Evolutionary conservation across 2,113 vertebrate species (phyloP).

Genomic region (Ophthalmolycus amberensis): DNA sequence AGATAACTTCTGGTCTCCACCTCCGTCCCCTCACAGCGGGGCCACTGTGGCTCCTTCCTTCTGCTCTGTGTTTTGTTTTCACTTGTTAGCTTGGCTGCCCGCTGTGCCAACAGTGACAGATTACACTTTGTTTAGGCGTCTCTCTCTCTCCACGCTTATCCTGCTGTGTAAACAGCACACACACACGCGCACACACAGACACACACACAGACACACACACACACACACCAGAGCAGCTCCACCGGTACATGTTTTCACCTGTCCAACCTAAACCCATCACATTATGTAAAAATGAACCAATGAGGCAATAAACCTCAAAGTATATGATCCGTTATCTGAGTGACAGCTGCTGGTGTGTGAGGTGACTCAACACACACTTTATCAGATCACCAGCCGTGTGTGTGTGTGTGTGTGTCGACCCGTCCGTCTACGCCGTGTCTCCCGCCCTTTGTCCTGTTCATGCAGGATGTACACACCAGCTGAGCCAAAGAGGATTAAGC

Average conservation of each 20-base stretch:
- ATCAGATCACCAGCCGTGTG: constrained; percentile 9
- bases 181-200: no score
- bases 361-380: not conserved
- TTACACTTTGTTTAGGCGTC: not conserved
- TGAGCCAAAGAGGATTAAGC: constrained; percentile 26
- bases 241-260: not conserved
- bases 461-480: not conserved
- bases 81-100: not conserved
- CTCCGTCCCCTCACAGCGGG: no score
- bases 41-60: not conserved
- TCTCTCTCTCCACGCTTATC: constrained; percentile 4
- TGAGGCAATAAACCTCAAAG: not conserved
- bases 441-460: constrained; percentile 7
- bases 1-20: not conserved
- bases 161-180: not conserved
- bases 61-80: not conserved
- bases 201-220: no score
- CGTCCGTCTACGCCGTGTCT: accelerated
- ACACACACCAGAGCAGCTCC: not conserved
- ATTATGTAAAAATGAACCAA: constrained; percentile 5
- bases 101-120: not conserved
- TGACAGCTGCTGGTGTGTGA: not conserved
- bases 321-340: not conserved
- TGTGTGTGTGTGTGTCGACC: not conserved
- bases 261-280: not conserved